Percentiles rank a stretch among this genome's conserved stretches.
Evolutionary conservation across 2,113 vertebrate species (phyloP).

Genomic region (Speoplatyrhinus poulsoni): DNA sequence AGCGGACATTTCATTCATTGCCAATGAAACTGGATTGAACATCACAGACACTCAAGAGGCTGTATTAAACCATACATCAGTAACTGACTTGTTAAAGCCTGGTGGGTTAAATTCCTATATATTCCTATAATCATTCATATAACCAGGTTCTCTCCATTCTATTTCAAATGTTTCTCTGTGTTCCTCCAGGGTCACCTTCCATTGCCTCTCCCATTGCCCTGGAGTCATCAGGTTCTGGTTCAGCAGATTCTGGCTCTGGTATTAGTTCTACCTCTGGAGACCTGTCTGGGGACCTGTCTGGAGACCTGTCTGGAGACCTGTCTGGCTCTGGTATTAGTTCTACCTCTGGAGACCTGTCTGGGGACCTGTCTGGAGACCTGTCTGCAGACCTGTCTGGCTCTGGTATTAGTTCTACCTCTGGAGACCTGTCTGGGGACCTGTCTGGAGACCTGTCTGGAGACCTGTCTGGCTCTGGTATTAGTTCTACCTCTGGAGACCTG

Average conservation of each 20-base stretch:
- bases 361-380: conserved; percentile 48
- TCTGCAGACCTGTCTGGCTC: not conserved
- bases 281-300: conserved; percentile 55
- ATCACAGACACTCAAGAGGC: conserved; percentile 61
- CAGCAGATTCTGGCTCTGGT: conserved; percentile 36
- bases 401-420: conserved; percentile 15
- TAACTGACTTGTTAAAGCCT: conserved; percentile 50
- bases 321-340: too few relatives aligned
- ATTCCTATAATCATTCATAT: not conserved
- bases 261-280: conserved; percentile 12
- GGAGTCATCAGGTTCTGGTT: conserved; percentile 64
- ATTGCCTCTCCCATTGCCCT: conserved; percentile 64
- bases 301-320: too few relatives aligned
- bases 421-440: conserved; percentile 50
- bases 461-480: conserved; percentile 38
- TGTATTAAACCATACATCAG: conserved; percentile 55
- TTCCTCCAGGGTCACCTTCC: conserved; percentile 71
- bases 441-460: too few relatives aligned
- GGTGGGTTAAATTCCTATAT: conserved; percentile 47
- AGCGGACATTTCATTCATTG: conserved; percentile 52
- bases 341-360: too few relatives aligned
- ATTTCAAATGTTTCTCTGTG: conserved; percentile 31
- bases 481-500: conserved; percentile 4
- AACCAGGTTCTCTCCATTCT: not conserved
- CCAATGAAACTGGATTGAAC: conserved; percentile 69